Conservation (phyloP, 2,113 vertebrate species). For the Deroptyus accipitrinus region DNA sequence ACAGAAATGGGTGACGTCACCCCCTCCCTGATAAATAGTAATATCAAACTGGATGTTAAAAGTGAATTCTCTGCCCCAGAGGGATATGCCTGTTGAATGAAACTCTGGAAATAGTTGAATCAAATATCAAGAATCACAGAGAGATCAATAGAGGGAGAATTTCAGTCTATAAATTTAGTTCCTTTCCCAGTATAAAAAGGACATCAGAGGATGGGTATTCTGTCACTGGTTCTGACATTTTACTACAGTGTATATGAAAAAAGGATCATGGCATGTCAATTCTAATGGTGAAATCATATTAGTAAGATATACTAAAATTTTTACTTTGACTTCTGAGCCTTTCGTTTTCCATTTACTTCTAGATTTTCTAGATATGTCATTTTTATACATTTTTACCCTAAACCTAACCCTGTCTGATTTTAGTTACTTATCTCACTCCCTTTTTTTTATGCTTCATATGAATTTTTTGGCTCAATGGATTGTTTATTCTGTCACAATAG, state of each 20-base stretch:
- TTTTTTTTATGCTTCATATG: neutral
- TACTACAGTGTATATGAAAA: neutral
- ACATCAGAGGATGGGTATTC: neutral
- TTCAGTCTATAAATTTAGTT: neutral
- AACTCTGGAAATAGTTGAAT: neutral
- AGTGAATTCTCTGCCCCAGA: neutral
- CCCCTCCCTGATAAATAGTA: neutral
- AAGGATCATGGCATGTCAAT: neutral
- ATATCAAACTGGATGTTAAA: neutral
- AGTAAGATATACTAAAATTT: neutral
- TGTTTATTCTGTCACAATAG: neutral
- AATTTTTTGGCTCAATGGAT: neutral
- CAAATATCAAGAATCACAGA: neutral
- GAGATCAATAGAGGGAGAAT: neutral
- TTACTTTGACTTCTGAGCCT: neutral
- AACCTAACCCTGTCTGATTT: neutral
- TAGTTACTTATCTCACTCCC: neutral
- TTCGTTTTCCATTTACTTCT: neutral
- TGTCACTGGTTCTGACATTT: neutral
- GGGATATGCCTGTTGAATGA: neutral
- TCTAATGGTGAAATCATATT: neutral
- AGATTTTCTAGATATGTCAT: neutral
- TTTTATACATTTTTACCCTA: neutral
- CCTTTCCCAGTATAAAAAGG: neutral
- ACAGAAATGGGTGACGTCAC: neutral